Base-by-base conservation (phyloP, 2,113 vertebrate genomes). In the Cinclus mexicanus region DNA sequence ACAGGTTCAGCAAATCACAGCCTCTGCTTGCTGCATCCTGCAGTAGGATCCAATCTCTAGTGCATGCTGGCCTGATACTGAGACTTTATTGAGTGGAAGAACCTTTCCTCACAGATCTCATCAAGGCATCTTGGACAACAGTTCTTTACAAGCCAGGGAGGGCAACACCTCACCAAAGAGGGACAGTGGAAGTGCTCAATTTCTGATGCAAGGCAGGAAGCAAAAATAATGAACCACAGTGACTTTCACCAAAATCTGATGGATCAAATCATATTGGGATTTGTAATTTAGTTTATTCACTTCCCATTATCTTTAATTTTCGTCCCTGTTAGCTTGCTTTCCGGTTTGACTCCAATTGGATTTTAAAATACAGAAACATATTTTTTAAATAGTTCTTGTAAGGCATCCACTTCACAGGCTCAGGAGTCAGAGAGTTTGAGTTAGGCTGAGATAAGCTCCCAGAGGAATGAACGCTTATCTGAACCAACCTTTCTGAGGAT, bases 401-500 rank as follows among this genome's bases (percentile, higher is more conserved):
- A 87, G 29, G 46, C 42, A 72, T 49, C 4, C 33, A 65, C 53
- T 96, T 85, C 91, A 9, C 31, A 87, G 61, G 50, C 46, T 89
- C 23, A 65, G 21, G 35, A 85, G 49, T 49, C 57, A 50, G 24
- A 29, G 8, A 75, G 49, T 60, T 87, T 57, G 74, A 72, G 61
- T 63, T 33, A 71, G 52, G 69, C 29, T 80, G 24, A 94, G 84
- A 93, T 87, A 95, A 95, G 65, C 53, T 41, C 42, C 87, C 70
- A 77, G 78, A 94, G 83, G 64, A 92, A 78, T 37, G 37, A 90
- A 63, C 12, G 42, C 67, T 87, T 95, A 94, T 95, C 94, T 83
- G 82, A 82, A 87, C 31, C 53, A 72, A 65, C 49, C 20, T 87
- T 83, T 64, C 46, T 31, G 70, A 89, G 59, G 25, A 35, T 91